These are phyloP conservation scores for Leiothrix lutea DNA, from an alignment of 2,113 vertebrate species.

Conservation along the genomic window DNA sequence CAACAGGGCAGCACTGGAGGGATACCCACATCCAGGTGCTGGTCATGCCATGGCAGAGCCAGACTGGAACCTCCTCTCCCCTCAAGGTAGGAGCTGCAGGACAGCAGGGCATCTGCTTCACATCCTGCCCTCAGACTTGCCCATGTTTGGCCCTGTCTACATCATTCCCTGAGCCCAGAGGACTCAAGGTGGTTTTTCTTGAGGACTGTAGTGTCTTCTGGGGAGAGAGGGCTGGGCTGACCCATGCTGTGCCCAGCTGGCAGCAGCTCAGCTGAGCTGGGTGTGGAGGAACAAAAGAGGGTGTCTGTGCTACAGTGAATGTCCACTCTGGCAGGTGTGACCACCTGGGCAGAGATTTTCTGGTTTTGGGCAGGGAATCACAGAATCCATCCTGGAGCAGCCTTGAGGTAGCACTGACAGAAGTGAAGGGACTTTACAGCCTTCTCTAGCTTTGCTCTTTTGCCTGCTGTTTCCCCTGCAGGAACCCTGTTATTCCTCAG, in stretches of 20 bases:
- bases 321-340: neutral
- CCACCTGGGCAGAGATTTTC: neutral
- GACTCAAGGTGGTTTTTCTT: neutral
- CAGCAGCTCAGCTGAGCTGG: neutral
- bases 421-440: neutral
- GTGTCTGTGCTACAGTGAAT: neutral
- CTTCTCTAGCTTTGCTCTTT: neutral
- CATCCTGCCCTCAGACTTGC: neutral
- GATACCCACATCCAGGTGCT: neutral
- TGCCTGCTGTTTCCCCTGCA: conserved; percentile 5
- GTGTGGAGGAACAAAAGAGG: neutral
- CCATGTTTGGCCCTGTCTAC: neutral
- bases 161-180: neutral
- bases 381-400: neutral
- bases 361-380: neutral
- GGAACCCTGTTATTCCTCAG: conserved; percentile 72
- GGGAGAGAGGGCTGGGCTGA: neutral
- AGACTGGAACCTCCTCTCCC: conserved; percentile 79
- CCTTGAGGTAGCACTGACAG: neutral
- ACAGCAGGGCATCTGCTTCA: neutral
- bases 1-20: neutral
- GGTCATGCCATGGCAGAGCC: conserved; percentile 20
- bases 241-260: neutral
- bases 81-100: conserved; percentile 63
- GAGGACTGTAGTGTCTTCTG: neutral